Evolutionary conservation across 2,888 invertebrate genomes (phyloP).

Genomic region (Cheiracanthium punctorium): DNA sequence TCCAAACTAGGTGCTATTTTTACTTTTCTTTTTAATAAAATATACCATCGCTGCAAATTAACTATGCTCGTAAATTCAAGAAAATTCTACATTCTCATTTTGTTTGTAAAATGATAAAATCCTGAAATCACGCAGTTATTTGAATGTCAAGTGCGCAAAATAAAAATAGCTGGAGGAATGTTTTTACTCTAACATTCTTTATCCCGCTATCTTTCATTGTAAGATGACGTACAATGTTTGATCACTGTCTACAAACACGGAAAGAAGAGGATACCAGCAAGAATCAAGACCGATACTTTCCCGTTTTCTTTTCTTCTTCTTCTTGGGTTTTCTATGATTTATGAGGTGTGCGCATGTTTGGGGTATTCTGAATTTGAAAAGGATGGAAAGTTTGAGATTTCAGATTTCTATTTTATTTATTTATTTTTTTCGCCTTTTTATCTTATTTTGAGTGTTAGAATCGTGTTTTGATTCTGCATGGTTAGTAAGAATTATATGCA

Average conservation of each 20-base stretch:
- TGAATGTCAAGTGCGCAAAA: no score
- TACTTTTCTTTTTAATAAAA: no score
- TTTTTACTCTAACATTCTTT: slow-evolving; percentile 10
- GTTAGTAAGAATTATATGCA: not conserved
- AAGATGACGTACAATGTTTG: slow-evolving; percentile 52
- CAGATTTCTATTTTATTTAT: not conserved
- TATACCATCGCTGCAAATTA: no score
- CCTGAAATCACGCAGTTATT: no score
- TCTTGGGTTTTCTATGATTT: slow-evolving; percentile 41
- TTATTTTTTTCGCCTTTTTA: not conserved
- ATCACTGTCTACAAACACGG: slow-evolving; percentile 61
- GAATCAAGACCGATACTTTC: slow-evolving; percentile 1
- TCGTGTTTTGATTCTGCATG: not conserved
- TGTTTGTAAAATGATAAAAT: no score
- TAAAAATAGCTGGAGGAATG: no score
- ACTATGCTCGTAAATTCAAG: no score
- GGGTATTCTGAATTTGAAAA: slow-evolving; percentile 46
- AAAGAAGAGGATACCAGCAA: not conserved
- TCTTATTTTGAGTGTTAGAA: not conserved
- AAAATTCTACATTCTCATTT: no score
- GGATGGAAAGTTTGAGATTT: slow-evolving; percentile 49
- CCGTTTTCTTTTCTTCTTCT: slow-evolving; percentile 8
- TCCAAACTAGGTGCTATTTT: no score
- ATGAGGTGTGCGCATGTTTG: slow-evolving; percentile 37
- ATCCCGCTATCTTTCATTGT: slow-evolving; percentile 37